phyloP scores from a whole-genome alignment of 2,113 vertebrate species.

The Corythaeola cristata region DNA sequence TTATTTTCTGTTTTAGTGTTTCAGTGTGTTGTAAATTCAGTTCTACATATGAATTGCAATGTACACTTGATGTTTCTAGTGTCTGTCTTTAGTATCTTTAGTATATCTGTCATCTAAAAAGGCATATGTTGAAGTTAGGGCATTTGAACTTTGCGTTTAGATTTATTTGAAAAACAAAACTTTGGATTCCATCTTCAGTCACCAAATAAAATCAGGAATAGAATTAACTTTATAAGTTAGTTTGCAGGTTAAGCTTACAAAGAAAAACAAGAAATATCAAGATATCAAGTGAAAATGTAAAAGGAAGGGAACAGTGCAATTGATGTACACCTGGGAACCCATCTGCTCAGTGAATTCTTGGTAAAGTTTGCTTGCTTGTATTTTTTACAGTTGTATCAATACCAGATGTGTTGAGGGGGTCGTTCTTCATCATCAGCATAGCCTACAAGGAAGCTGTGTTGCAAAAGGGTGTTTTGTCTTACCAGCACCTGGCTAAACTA shows the following conservation, averaged over 20 bases:
- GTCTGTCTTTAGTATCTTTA: not conserved
- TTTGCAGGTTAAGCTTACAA: not conserved
- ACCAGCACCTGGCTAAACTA: not conserved
- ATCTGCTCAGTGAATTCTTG: not conserved
- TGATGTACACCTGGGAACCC: not conserved
- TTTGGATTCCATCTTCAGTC: not conserved
- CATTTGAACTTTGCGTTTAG: not conserved
- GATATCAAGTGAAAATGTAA: not conserved
- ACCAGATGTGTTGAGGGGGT: not conserved
- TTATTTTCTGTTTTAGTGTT: not conserved
- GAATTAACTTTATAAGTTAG: not conserved
- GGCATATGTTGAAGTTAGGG: not conserved
- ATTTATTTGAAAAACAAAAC: not conserved
- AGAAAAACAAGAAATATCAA: not conserved
- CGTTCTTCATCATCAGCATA: not conserved
- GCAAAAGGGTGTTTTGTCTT: not conserved
- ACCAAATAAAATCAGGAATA: not conserved
- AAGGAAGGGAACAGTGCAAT: not conserved
- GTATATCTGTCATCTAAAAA: not conserved
- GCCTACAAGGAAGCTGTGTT: not conserved
- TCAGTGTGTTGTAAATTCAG: not conserved
- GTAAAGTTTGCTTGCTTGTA: not conserved
- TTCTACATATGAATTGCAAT: not conserved
- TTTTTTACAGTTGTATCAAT: not conserved
- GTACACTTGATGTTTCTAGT: not conserved